phyloP scores from a whole-genome alignment of 64 coral and sea anemone genomes.

The Montipora cactus region DNA sequence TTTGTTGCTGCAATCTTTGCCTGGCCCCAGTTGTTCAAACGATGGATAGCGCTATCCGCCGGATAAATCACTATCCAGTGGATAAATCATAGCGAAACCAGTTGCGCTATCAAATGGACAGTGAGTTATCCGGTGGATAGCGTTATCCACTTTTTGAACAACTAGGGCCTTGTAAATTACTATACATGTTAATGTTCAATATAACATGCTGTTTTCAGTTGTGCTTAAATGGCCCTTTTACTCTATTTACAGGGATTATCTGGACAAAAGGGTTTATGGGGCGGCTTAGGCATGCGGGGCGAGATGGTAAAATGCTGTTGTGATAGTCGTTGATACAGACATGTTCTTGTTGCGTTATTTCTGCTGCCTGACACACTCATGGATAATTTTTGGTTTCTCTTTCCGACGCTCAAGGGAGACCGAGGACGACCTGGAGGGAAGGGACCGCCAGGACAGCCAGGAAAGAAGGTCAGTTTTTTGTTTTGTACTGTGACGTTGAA shows the following conservation, averaged over 20 bases:
- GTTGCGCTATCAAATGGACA: too few species aligned
- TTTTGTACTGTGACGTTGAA: neutral
- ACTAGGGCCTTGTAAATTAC: neutral
- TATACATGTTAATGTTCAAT: neutral
- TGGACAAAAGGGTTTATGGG: conserved; percentile 10
- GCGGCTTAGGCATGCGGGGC: neutral
- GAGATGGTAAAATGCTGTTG: conserved; percentile 21
- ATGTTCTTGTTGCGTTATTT: neutral
- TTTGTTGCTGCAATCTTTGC: neutral
- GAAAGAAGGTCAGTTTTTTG: conserved; percentile 3
- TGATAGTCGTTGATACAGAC: neutral
- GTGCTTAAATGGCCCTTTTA: neutral
- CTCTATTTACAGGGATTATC: conserved; percentile 33
- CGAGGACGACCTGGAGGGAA: conserved; percentile 39
- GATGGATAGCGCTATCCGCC: too few species aligned
- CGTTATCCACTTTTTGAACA: neutral
- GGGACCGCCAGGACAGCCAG: conserved; percentile 12
- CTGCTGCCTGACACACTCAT: neutral
- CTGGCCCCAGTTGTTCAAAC: too few species aligned
- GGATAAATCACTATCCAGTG: too few species aligned
- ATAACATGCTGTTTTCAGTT: neutral
- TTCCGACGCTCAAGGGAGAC: conserved; percentile 33
- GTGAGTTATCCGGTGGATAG: too few species aligned
- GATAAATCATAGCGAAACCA: too few species aligned
- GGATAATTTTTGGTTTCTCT: neutral